These are phyloP conservation scores for Strigamia maritima DNA, from an alignment of 2,888 invertebrate species.

Conservation along the genomic window DNA sequence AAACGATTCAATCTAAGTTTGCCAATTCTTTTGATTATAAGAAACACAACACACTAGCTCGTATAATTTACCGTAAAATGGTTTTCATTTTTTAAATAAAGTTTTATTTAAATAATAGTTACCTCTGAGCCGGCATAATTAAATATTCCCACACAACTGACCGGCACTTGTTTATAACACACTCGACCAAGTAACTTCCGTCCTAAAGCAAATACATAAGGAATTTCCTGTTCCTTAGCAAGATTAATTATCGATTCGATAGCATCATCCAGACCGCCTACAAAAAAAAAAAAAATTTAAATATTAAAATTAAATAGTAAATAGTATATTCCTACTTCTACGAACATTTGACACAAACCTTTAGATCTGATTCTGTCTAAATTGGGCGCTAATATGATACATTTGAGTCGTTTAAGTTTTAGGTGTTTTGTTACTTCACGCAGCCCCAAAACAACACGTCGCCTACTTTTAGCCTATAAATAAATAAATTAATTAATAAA, in stretches of 20 bases:
- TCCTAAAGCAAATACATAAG: slow-evolving; percentile 61
- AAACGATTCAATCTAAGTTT: not conserved
- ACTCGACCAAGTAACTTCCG: slow-evolving; percentile 60
- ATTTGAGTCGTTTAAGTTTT: slow-evolving; percentile 59
- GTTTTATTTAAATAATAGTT: not conserved
- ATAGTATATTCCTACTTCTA: too few relatives aligned
- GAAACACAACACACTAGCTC: too few relatives aligned
- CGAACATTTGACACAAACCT: slow-evolving; percentile 48
- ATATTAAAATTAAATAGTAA: too few relatives aligned
- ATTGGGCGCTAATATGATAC: slow-evolving; percentile 64
- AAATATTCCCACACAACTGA: slow-evolving; percentile 63
- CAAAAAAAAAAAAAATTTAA: not conserved
- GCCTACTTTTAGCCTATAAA: slow-evolving; percentile 50
- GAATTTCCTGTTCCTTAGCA: slow-evolving; percentile 58
- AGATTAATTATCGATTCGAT: slow-evolving; percentile 56
- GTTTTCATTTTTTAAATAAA: too few relatives aligned
- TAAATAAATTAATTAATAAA: slow-evolving; percentile 2
- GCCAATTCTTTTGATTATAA: not conserved
- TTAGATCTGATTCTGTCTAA: slow-evolving; percentile 58
- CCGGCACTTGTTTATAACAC: slow-evolving; percentile 60
- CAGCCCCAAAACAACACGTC: slow-evolving; percentile 62
- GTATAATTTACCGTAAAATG: too few relatives aligned
- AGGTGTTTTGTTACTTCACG: slow-evolving; percentile 62
- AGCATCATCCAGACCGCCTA: slow-evolving; percentile 61
- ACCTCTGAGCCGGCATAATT: slow-evolving; percentile 64